Percentiles rank a stretch among this genome's conserved stretches.
Conservation (phyloP, 2,113 vertebrate species). For the Lepisosteus oculatus region DNA sequence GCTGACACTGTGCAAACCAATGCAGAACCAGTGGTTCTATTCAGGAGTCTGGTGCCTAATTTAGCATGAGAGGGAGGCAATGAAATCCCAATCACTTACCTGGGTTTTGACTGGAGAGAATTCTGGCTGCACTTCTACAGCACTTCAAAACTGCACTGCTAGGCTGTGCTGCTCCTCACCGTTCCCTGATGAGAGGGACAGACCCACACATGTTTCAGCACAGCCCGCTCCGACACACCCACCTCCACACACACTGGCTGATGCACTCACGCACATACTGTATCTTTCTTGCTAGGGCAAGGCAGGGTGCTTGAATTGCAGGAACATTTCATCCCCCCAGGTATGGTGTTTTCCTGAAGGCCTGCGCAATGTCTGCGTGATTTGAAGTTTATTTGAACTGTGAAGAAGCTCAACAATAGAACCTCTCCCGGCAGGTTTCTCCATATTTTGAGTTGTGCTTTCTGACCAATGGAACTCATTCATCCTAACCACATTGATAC, state of each 20-base stretch:
- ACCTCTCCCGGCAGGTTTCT: too few species aligned
- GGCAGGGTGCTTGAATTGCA: slow-evolving; percentile 15
- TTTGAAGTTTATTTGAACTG: too few species aligned
- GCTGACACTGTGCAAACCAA: too few species aligned
- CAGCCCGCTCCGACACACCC: neutral
- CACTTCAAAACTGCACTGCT: neutral
- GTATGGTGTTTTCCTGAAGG: neutral
- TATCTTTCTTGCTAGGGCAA: neutral
- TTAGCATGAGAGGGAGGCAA: neutral
- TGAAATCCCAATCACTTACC: slow-evolving; percentile 2
- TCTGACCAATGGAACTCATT: too few species aligned
- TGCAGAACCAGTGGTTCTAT: too few species aligned
- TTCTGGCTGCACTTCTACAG: neutral
- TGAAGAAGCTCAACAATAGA: too few species aligned
- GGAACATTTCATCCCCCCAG: neutral
- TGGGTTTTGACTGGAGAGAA: slow-evolving; percentile 6
- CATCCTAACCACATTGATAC: too few species aligned
- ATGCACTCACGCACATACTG: slow-evolving; percentile 15
- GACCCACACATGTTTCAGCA: neutral
- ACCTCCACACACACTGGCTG: neutral
- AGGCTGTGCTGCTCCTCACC: neutral
- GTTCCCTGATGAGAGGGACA: neutral
- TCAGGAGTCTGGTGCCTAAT: neutral
- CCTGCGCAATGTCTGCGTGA: neutral
- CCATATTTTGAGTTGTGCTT: too few species aligned